Base-by-base conservation (phyloP, 2,888 invertebrate species). In the Syrista parreyssii region DNA sequence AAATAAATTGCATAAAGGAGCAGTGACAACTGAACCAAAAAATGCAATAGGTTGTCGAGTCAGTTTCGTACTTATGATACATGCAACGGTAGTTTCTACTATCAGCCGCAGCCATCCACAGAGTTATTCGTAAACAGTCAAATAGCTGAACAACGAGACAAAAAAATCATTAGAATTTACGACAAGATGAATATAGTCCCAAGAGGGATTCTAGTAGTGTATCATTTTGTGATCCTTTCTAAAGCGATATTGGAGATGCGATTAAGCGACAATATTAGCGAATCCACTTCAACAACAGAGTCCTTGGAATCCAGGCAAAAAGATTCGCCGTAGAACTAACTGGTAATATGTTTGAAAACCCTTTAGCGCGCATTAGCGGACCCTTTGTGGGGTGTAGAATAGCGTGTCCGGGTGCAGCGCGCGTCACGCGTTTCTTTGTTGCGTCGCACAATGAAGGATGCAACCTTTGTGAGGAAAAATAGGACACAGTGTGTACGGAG, bases 381-480 rank as follows among this genome's bases (percentile, higher is more conserved):
- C 79, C 82, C 81, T 84, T 85, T 83, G 82, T 85, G 74, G 80
- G 69, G 68, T 74, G 78, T 77, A 79, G 81, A 82, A 82, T 79
- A 79, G 77, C 79, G 75, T 73, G 78, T 75, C 74, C 75, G 76
- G 78, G 76, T 81, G 80, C 78, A 82, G 78, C 82, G 76, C 79
- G 76, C 75, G 74, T 36, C 55, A 72, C 33, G 76, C 79, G 80
- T 79, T 83, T 82, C 84, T 83, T 87, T 86, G 86, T 86, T 81
- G 80, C 80, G 73, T 77, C 75, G 79, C 78, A 85, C 84, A 85
- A 86, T 85, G 82, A 82, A 83, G 83, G 84, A 84, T 84, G 83
- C 83, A 84, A 82, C 82, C 86, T 84, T 86, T 86, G 86, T 86
- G 79, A 77, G 74, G 79, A 80, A 83, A 86, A 86, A 84, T 85